Evolutionary conservation across 2,113 vertebrate species (phyloP), one percentile per base, ranked within the genome.

Genomic region (Odocoileus hemionus): DNA sequence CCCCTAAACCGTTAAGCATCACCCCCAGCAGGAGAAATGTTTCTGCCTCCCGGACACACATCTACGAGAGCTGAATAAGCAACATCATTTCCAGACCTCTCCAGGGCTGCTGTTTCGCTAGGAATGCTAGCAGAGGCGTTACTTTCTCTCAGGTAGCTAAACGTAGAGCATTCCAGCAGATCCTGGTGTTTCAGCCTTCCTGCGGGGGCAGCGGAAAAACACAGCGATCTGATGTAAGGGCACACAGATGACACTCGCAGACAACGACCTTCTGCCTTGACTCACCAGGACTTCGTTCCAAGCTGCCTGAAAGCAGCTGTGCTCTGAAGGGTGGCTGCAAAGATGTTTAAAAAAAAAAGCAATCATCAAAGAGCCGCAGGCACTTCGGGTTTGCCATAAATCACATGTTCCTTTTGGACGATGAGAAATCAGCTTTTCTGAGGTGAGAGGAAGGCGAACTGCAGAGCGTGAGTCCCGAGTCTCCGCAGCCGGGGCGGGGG

Each of bases 401-500:
- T 90, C 50, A 70, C 33, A 17, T 3, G 21, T 12, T 96, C 76
- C 82, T 95, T 95, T 55, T 7, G 91, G 86, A 88, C 25, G 60
- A 74, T n/a, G 94, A 92, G 57, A 85, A 86, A 43, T 64, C 14
- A 25, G 88, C 12, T 60, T 61, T 87, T 78, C 76, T 82, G 43
- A 87, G 82, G 54, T 25, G 43, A 83, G 70, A 67, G 54, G 78
- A 47, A 89, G 43, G 67, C 19, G 76, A 21, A n/a, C 76, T 30
- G 15, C 19, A 67, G 55, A 14, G 33, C 13, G 3, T 6, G 57
- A 36, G 57, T 43, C 83, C 78, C 33, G 14, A 36, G 45, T 52
- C 28, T 21, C 0, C 1, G 43, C 21, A 7, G 11, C 25, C 0
- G 0, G 74, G n/a, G 47, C 4, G 43, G 43, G 43, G 11, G 58